Evolutionary conservation across 2,888 invertebrate genomes (phyloP), one percentile per base, ranked within the genome.

Genomic region (Drosophila anomelani): DNA sequence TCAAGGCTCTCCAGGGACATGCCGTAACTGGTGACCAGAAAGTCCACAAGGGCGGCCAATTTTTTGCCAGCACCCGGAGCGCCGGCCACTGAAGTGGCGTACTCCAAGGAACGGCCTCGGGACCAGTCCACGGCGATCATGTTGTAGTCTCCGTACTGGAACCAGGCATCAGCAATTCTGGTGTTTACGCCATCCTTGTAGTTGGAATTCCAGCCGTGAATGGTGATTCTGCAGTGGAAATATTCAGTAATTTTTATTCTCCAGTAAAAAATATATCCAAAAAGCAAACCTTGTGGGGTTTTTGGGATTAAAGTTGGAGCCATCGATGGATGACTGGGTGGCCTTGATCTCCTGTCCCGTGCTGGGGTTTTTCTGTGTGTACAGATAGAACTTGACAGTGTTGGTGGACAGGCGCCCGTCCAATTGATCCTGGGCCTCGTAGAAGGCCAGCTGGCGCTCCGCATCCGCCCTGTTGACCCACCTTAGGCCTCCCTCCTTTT

Each of bases 111-210:
- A 2, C 87, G 83, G 0, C 94, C 94, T 3, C 94, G 94, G 1
- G 90, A 91, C 94, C 94, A 95, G 78, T 95, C 95, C 7, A 95
- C 94, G 1, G 94, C 94, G 49, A 95, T 94, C 68, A 95, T 94
- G 76, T 95, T 95, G 70, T 94, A 91, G 66, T 94, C 94, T 39
- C 94, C 94, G 4, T 93, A 91, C 54, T 93, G 93, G 20, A 95
- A 91, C 79, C 94, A 94, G 0, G 94, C 94, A 7, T 71, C 59
- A 26, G 90, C 90, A 3, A 91, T 76, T 7, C 78, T 75, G 4
- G 32, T 63, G 59, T 91, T 91, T 1, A 91, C 62, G 7, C 76
- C 79, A 51, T 94, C 93, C 67, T 92, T 92, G 53, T 94, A 94
- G 82, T 94, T 93, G 76, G 94, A 94, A 64, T 93, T 93, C 94